These are phyloP conservation scores for Mactra quadrangularis DNA, from an alignment of 1,140 invertebrate genomes.

Conservation along the genomic window DNA sequence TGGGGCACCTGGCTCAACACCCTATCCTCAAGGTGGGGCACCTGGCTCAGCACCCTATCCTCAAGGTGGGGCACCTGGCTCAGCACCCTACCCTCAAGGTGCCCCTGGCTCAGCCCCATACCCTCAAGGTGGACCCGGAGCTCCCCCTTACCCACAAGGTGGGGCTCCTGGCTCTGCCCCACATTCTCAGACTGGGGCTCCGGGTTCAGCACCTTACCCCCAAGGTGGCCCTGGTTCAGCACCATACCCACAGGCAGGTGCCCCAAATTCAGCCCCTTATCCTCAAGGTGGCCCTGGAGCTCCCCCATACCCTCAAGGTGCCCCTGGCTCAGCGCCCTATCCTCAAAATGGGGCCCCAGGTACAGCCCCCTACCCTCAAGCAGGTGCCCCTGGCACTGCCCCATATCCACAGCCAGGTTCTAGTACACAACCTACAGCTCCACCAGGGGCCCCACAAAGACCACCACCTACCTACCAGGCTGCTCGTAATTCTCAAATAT, in stretches of 20 bases:
- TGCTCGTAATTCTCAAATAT: not conserved
- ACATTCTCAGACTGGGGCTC: constrained; percentile 17
- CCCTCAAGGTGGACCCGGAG: constrained; percentile 2
- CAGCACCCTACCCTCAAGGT: constrained; percentile 39
- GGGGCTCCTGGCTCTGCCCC: constrained; percentile 19
- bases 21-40: not conserved
- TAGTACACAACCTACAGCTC: constrained; percentile 10
- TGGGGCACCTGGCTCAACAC: constrained; percentile 1
- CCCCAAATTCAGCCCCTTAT: not conserved
- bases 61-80: not conserved
- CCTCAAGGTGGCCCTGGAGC: constrained; percentile 7
- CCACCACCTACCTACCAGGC: constrained; percentile 50
- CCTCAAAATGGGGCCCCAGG: not conserved
- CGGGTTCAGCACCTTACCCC: not conserved
- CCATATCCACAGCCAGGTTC: not conserved
- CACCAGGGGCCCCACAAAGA: constrained; percentile 31
- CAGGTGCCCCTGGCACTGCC: not conserved
- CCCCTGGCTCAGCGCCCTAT: not conserved
- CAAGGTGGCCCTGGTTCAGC: constrained; percentile 3
- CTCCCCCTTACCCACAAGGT: constrained; percentile 22
- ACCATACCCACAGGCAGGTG: constrained; percentile 13
- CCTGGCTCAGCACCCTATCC: not conserved
- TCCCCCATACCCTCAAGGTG: constrained; percentile 13
- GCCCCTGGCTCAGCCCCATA: not conserved
- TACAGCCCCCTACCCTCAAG: constrained; percentile 15